These are phyloP conservation scores for Sinella curviseta DNA, from an alignment of 1,140 invertebrate species.

Conservation along the genomic window DNA sequence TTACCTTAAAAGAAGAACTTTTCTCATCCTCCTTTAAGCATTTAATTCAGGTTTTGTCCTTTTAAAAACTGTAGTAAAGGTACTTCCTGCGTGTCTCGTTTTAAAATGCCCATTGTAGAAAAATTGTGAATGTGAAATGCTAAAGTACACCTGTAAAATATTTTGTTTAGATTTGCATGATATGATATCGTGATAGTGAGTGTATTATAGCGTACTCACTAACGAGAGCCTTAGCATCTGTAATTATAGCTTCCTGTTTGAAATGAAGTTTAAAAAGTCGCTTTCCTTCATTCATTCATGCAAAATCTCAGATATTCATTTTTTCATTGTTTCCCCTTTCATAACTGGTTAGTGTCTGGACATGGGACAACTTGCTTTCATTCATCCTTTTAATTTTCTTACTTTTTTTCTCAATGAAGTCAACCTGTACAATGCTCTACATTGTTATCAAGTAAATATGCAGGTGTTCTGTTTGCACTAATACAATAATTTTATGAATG, in stretches of 20 bases:
- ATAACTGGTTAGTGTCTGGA: background rate
- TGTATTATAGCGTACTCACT: too few species aligned
- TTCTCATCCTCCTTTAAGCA: background rate
- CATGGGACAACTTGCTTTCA: background rate
- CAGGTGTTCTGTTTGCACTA: background rate
- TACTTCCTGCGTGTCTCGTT: background rate
- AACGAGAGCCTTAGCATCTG: background rate
- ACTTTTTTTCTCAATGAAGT: slow-evolving; percentile 5
- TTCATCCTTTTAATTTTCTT: slow-evolving; percentile 3
- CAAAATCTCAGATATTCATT: background rate
- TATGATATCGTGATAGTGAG: too few species aligned
- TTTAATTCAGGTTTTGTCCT: slow-evolving; percentile 13
- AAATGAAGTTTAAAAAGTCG: background rate
- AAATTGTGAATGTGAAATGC: background rate
- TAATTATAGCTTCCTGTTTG: slow-evolving; percentile 5
- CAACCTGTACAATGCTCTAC: too few species aligned
- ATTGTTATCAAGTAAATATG: too few species aligned
- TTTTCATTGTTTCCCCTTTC: background rate
- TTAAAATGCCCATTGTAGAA: background rate
- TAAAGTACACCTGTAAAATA: background rate
- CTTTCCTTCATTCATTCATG: slow-evolving; percentile 5
- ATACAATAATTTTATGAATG: background rate
- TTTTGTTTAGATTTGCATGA: background rate
- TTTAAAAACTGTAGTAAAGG: background rate
- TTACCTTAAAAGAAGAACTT: background rate